Evolutionary conservation across 2,113 vertebrate genomes (phyloP).

Genomic region (Fregata magnificens): DNA sequence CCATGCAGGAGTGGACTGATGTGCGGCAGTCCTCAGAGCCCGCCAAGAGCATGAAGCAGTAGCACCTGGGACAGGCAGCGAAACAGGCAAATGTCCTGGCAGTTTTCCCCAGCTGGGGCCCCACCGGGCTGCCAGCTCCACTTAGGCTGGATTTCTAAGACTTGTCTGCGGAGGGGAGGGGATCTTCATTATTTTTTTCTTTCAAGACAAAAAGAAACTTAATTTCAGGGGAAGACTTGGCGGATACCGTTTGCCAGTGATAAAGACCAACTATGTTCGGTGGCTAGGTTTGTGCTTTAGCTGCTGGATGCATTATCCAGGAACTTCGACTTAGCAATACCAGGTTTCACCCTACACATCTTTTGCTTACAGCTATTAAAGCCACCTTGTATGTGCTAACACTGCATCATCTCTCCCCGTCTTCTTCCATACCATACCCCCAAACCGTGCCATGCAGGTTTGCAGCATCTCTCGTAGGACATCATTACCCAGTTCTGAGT

Average conservation of each 20-base stretch:
- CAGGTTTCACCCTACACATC: constrained; percentile 7
- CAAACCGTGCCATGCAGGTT: not conserved
- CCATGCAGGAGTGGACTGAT: constrained; percentile 99
- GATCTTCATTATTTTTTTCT: not conserved
- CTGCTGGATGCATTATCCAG: constrained; percentile 31
- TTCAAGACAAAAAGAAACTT: not conserved
- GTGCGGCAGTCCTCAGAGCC: constrained; percentile 94
- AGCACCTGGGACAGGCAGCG: not conserved
- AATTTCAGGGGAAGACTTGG: constrained; percentile 51
- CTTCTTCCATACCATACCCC: not conserved
- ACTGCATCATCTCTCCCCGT: not conserved
- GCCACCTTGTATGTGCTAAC: constrained; percentile 11
- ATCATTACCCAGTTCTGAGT: not conserved
- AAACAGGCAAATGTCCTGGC: not conserved
- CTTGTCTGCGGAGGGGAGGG: not conserved
- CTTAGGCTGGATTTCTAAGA: constrained; percentile 12
- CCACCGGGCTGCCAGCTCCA: not conserved
- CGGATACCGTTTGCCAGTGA: constrained; percentile 32
- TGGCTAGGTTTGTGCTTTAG: constrained; percentile 37
- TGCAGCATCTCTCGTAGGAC: not conserved
- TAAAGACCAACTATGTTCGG: not conserved
- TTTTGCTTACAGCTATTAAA: constrained; percentile 32
- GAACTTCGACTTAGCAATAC: constrained; percentile 43
- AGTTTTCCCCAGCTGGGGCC: not conserved
- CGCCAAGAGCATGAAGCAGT: constrained; percentile 84